Evolutionary conservation across 1,140 invertebrate genomes (phyloP).

Genomic region (Apis laboriosa): DNA sequence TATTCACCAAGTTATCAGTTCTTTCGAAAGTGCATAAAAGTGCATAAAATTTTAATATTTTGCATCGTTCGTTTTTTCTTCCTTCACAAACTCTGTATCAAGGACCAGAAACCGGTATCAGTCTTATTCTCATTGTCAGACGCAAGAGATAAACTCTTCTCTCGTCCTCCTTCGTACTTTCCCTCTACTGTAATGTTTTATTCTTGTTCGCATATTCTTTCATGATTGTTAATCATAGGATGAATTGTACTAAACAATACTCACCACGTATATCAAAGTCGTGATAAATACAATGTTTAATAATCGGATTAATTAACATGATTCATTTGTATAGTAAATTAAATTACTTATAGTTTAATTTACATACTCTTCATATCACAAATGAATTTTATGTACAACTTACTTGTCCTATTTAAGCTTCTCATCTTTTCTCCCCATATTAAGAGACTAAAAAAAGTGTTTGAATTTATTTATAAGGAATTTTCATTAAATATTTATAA

Average conservation of each 20-base stretch:
- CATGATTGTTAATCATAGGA: slow-evolving; percentile 13
- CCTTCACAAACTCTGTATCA: not conserved
- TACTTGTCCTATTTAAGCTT: too few species aligned
- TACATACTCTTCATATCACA: too few species aligned
- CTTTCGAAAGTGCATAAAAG: too few species aligned
- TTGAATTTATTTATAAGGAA: too few species aligned
- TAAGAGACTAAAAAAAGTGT: too few species aligned
- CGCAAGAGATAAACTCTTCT: slow-evolving; percentile 22
- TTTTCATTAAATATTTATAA: too few species aligned
- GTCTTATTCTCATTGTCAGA: slow-evolving; percentile 11
- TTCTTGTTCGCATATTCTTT: slow-evolving; percentile 9
- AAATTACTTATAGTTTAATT: too few species aligned
- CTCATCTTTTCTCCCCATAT: too few species aligned
- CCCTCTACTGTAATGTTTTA: not conserved
- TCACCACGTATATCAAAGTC: not conserved
- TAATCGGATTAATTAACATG: not conserved
- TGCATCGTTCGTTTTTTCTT: not conserved
- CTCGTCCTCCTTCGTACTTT: not conserved
- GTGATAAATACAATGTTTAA: not conserved
- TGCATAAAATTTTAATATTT: not conserved
- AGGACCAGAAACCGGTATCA: slow-evolving; percentile 41
- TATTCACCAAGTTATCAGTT: not conserved
- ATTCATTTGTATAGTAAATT: too few species aligned
- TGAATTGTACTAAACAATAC: not conserved
- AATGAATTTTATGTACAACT: too few species aligned